Percentiles rank a stretch among this genome's conserved stretches.
phyloP scores from a whole-genome alignment of 2,888 invertebrate genomes.

The Eucera pruinosa region DNA sequence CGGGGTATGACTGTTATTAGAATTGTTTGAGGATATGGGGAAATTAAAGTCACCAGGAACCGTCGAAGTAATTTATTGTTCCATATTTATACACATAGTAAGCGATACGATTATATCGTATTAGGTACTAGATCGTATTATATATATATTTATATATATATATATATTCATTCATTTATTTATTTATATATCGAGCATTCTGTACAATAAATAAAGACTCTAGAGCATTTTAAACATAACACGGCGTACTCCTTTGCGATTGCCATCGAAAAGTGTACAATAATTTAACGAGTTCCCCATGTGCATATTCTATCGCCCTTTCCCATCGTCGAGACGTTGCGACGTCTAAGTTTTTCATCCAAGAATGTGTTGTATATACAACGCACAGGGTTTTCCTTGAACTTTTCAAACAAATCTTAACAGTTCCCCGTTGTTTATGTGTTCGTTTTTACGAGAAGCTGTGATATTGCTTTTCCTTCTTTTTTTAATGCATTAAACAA shows the following conservation, averaged over 20 bases:
- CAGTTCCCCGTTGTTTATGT: neutral
- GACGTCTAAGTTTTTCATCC: neutral
- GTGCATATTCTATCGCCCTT: constrained; percentile 31
- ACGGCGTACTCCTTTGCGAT: constrained; percentile 64
- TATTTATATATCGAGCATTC: constrained; percentile 71
- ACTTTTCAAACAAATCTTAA: constrained; percentile 42
- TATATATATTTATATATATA: constrained; percentile 34
- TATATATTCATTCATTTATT: constrained; percentile 48
- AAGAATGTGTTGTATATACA: constrained; percentile 36
- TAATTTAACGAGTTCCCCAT: constrained; percentile 63
- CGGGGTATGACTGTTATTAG: no score
- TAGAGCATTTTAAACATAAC: constrained; percentile 76
- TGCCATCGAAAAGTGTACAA: constrained; percentile 59
- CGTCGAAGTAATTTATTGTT: constrained; percentile 73
- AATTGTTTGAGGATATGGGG: no score
- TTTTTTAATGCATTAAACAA: constrained; percentile 4
- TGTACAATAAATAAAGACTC: constrained; percentile 80
- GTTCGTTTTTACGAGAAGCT: constrained; percentile 15
- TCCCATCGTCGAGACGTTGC: neutral
- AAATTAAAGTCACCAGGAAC: constrained; percentile 41
- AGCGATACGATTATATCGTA: constrained; percentile 75
- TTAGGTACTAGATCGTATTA: constrained; percentile 66
- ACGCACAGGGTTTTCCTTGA: constrained; percentile 20
- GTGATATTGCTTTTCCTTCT: neutral
- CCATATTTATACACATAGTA: constrained; percentile 77